These are phyloP conservation scores for Dryobota labecula DNA, from an alignment of 2,888 invertebrate species.

Conservation along the genomic window DNA sequence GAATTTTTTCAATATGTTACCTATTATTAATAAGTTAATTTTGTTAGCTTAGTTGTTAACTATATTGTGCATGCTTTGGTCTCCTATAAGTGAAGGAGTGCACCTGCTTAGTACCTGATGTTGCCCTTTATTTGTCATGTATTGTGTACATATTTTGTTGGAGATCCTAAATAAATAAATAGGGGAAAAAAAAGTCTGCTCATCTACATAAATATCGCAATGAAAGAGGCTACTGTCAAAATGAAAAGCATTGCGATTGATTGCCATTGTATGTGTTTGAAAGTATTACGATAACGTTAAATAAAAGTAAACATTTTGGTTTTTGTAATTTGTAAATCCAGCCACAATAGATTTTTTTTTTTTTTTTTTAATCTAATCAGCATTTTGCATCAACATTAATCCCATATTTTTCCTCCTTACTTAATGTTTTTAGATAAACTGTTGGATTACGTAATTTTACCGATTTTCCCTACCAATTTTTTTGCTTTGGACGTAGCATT, in stretches of 20 bases:
- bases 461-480: not conserved
- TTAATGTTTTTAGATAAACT: constrained; percentile 8
- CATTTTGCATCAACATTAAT: not conserved
- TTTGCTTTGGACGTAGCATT: not conserved
- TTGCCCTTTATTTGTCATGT: too few species aligned
- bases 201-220: not conserved
- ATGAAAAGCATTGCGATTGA: not conserved
- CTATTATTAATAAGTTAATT: too few species aligned
- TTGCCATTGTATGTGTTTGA: too few species aligned
- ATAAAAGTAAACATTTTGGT: not conserved
- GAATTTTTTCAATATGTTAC: too few species aligned
- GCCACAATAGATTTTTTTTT: not conserved
- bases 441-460: not conserved
- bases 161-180: too few species aligned
- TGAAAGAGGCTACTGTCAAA: not conserved
- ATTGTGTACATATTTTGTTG: too few species aligned
- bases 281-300: not conserved
- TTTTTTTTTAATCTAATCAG: constrained; percentile 16
- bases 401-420: not conserved
- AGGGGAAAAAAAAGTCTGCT: not conserved
- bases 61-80: too few species aligned
- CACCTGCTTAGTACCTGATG: too few species aligned
- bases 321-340: not conserved
- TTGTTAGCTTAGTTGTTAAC: too few species aligned
- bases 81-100: too few species aligned